These are phyloP conservation scores for Nesogale talazaci DNA, from an alignment of 2,113 vertebrate species.

Conservation along the genomic window DNA sequence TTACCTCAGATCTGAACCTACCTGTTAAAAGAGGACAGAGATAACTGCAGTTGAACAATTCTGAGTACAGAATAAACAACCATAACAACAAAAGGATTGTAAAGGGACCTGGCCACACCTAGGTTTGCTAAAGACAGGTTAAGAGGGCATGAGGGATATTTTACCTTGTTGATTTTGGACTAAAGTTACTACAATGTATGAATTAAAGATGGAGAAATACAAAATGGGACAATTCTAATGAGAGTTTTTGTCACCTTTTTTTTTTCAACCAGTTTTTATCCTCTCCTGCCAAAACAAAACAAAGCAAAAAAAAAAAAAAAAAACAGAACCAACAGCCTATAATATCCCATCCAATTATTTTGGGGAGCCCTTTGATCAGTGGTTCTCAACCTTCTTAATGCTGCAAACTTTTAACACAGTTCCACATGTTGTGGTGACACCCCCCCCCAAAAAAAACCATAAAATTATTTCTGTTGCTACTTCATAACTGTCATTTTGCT, in stretches of 20 bases:
- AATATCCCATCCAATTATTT: background rate
- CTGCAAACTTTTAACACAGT: too few relatives aligned
- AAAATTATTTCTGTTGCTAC: too few relatives aligned
- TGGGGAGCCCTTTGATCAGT: background rate
- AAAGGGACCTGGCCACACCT: background rate
- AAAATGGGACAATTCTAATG: background rate
- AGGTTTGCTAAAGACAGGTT: background rate
- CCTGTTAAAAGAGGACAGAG: background rate
- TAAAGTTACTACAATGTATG: background rate
- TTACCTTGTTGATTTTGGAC: background rate
- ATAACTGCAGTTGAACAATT: background rate
- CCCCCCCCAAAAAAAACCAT: too few relatives aligned
- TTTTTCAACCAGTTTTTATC: background rate
- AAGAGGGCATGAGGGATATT: background rate
- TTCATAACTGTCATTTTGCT: too few relatives aligned
- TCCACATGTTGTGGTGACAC: too few relatives aligned
- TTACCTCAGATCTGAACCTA: background rate
- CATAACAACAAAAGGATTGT: background rate
- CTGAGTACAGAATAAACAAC: background rate
- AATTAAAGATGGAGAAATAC: background rate
- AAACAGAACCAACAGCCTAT: background rate
- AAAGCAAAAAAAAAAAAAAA: background rate
- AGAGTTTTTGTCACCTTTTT: background rate
- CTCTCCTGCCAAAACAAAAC: conserved; percentile 17
- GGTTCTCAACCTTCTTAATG: too few relatives aligned